Percentiles rank a stretch among this genome's conserved stretches.
phyloP scores from a whole-genome alignment of 2,888 invertebrate genomes.

The Megalurothrips usitatus region DNA sequence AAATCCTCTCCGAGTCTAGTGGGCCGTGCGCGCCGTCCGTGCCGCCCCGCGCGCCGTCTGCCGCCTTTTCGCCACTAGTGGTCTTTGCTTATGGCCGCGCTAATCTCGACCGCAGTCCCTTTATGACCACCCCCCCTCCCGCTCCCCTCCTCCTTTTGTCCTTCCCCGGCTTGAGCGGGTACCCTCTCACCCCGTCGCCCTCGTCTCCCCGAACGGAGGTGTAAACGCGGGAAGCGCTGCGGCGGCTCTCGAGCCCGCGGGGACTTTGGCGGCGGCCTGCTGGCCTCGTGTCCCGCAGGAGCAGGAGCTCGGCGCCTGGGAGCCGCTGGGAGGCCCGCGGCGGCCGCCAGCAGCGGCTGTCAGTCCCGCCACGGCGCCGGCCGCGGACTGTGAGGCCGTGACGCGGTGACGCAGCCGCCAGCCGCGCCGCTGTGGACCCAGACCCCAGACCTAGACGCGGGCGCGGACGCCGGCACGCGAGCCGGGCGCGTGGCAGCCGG shows the following conservation, averaged over 20 bases:
- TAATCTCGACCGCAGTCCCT: conserved; percentile 1
- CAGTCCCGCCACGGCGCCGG: background rate
- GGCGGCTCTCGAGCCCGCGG: background rate
- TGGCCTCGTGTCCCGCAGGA: too few species aligned
- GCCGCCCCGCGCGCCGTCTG: background rate
- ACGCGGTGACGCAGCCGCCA: too few species aligned
- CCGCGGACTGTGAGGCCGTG: too few species aligned
- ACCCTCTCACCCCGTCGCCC: background rate
- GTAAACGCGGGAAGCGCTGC: background rate
- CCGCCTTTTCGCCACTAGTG: background rate
- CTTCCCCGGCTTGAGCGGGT: too few species aligned
- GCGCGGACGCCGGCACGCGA: background rate
- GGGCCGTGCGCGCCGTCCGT: background rate
- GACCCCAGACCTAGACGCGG: background rate
- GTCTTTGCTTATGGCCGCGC: background rate
- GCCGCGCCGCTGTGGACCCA: background rate
- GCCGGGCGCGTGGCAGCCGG: background rate
- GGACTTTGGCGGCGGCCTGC: too few species aligned
- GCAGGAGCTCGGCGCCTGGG: too few species aligned
- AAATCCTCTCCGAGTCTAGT: background rate
- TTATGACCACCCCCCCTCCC: background rate
- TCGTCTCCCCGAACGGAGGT: background rate
- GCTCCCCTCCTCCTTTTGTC: background rate
- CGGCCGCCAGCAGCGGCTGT: background rate
- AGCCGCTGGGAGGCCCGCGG: background rate